Evolutionary conservation across 2,797 vertebrate genomes (phyloP).

Genomic region (Momotus momota): DNA sequence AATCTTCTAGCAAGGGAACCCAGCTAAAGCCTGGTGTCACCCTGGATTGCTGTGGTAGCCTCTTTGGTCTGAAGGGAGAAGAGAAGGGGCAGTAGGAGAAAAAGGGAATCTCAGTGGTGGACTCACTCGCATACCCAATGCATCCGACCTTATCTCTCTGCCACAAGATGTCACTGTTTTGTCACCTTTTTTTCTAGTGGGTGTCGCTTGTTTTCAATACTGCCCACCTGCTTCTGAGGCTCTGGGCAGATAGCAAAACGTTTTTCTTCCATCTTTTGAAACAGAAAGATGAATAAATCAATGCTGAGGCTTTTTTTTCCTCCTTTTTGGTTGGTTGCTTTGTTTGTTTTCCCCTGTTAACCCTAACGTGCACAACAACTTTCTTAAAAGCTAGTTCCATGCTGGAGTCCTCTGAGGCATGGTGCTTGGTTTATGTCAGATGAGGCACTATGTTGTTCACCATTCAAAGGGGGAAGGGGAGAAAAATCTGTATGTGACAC

Average conservation of each 20-base stretch:
- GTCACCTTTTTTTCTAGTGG: background rate
- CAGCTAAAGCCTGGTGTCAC: background rate
- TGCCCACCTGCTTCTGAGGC: background rate
- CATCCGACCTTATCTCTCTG: background rate
- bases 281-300: background rate
- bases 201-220: background rate
- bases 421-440: background rate
- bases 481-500: background rate
- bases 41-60: background rate
- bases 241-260: background rate
- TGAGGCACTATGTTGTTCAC: background rate
- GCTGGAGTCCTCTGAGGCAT: background rate
- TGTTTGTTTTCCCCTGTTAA: background rate
- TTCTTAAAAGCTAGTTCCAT: background rate
- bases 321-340: no score
- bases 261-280: background rate
- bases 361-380: background rate
- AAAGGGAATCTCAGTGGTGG: background rate
- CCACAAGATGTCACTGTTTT: conserved; percentile 34
- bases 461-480: background rate
- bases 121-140: background rate
- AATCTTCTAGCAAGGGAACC: background rate
- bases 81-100: background rate
- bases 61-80: background rate
- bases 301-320: background rate